These are phyloP conservation scores for Actias luna DNA, from an alignment of 2,888 invertebrate genomes.

Conservation along the genomic window DNA sequence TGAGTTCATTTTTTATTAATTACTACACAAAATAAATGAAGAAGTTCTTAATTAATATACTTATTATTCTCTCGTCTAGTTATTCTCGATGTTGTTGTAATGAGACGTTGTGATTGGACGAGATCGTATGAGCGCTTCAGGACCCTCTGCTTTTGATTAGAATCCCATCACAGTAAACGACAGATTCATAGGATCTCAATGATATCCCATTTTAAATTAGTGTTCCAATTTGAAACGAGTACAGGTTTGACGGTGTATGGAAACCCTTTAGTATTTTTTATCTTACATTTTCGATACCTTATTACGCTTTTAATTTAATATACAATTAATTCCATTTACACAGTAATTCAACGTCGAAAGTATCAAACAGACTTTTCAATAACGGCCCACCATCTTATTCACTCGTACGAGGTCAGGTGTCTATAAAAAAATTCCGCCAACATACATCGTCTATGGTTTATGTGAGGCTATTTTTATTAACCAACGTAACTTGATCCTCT, in stretches of 20 bases:
- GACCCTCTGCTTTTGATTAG: too few relatives aligned
- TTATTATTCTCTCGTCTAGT: too few relatives aligned
- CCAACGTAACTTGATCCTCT: neutral
- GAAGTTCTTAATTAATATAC: too few relatives aligned
- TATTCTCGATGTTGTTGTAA: too few relatives aligned
- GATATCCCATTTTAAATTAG: too few relatives aligned
- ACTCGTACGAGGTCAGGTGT: neutral
- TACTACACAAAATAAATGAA: too few relatives aligned
- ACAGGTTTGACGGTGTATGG: neutral
- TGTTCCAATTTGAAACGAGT: too few relatives aligned
- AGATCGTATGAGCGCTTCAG: too few relatives aligned
- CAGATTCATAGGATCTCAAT: too few relatives aligned
- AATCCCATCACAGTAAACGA: too few relatives aligned
- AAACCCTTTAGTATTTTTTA: neutral
- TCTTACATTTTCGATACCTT: neutral
- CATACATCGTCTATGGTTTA: neutral
- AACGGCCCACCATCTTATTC: neutral
- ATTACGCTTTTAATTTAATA: neutral
- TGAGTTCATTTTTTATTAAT: too few relatives aligned
- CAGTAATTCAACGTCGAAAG: neutral
- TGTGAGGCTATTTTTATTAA: conserved; percentile 5
- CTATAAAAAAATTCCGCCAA: neutral
- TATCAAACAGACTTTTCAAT: neutral
- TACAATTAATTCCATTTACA: neutral
- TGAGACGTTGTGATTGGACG: too few relatives aligned